Percentiles rank a stretch among this genome's conserved stretches.
Conservation (phyloP, 2,797 vertebrate genomes). For the Remorina albescens region DNA sequence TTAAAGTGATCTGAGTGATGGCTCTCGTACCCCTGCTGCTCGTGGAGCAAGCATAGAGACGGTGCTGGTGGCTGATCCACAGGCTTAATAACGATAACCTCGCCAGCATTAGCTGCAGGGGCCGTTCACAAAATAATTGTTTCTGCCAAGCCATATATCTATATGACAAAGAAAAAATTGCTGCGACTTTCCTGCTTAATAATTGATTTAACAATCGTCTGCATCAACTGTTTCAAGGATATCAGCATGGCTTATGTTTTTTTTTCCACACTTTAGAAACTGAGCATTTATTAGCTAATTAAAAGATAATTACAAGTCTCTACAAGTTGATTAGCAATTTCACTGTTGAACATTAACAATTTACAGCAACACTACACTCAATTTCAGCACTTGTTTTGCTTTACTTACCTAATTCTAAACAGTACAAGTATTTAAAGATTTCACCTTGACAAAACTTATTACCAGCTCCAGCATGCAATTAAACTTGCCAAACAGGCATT, state of each 20-base stretch:
- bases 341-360: conserved; percentile 75
- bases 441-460: conserved; percentile 92
- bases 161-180: conserved; percentile 91
- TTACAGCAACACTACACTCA: conserved; percentile 86
- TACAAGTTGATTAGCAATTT: conserved; percentile 78
- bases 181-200: conserved; percentile 92
- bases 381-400: conserved; percentile 89
- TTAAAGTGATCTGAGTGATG: conserved; percentile 74
- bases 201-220: conserved; percentile 86
- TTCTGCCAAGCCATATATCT: conserved; percentile 94
- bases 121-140: conserved; percentile 89
- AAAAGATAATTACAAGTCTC: conserved; percentile 83
- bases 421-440: conserved; percentile 96
- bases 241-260: conserved; percentile 44
- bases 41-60: conserved; percentile 58
- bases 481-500: conserved; percentile 92
- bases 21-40: conserved; percentile 79
- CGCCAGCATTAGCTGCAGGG: conserved; percentile 78
- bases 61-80: conserved; percentile 73
- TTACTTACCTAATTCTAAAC: conserved; percentile 95
- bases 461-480: conserved; percentile 90
- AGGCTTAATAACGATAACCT: conserved; percentile 82
- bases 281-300: conserved; percentile 76
- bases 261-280: conserved; percentile 42
- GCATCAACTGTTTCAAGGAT: conserved; percentile 77